Evolutionary conservation across 2,797 vertebrate genomes (phyloP).

Genomic region (Tragelaphus eurycerus): DNA sequence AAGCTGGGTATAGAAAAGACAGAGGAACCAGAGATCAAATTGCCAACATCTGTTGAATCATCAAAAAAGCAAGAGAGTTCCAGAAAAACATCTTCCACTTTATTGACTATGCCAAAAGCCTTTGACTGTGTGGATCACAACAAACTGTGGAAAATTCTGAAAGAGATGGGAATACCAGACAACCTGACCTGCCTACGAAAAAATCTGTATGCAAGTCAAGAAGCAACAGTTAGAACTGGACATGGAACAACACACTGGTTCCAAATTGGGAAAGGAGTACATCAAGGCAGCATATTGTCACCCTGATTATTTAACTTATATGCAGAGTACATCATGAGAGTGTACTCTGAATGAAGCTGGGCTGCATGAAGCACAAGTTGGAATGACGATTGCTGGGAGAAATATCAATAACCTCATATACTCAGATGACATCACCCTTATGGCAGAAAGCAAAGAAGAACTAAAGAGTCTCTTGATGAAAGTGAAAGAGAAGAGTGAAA

Average conservation of each 20-base stretch:
- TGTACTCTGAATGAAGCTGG: background rate
- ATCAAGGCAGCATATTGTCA: background rate
- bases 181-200: background rate
- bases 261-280: background rate
- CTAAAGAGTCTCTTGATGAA: background rate
- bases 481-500: background rate
- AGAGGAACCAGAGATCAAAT: background rate
- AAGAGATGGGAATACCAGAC: background rate
- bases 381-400: background rate
- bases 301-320: background rate
- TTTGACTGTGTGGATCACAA: too few species aligned
- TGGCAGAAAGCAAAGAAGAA: background rate
- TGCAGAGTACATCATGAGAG: background rate
- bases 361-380: background rate
- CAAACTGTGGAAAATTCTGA: too few species aligned
- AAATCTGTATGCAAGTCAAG: background rate
- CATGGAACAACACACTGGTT: background rate
- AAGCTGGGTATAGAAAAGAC: too few species aligned
- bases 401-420: background rate
- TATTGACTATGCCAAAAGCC: too few species aligned
- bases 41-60: background rate
- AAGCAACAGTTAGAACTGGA: background rate
- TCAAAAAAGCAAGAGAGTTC: background rate
- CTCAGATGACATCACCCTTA: background rate
- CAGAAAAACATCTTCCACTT: background rate